Percentiles rank a stretch among this genome's conserved stretches.
Evolutionary conservation across 2,888 invertebrate species (phyloP).

Genomic region (Malthinus seriepunctatus): DNA sequence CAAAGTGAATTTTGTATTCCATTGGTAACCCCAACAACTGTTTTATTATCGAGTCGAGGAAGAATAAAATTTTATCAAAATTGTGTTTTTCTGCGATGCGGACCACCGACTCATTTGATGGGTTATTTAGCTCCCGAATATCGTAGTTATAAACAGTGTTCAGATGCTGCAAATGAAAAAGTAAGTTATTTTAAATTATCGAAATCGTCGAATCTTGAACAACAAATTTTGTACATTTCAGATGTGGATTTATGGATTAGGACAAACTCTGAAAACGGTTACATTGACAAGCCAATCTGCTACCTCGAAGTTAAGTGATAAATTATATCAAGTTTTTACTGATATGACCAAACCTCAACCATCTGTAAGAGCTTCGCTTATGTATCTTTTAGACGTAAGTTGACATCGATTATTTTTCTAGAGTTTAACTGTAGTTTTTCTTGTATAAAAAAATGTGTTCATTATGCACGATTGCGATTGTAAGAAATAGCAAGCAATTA

Average conservation of each 20-base stretch:
- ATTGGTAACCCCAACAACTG: constrained; percentile 59
- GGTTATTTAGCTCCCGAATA: constrained; percentile 62
- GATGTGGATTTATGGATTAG: constrained; percentile 67
- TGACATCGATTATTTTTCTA: not conserved
- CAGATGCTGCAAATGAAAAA: constrained; percentile 64
- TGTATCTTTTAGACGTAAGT: constrained; percentile 66
- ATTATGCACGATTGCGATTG: no score
- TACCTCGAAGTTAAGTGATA: constrained; percentile 57
- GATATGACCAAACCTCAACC: constrained; percentile 62
- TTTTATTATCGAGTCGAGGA: constrained; percentile 60
- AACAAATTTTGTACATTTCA: constrained; percentile 41
- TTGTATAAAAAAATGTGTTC: no score
- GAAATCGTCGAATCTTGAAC: not conserved
- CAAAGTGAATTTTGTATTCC: constrained; percentile 55
- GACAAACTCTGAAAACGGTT: constrained; percentile 60
- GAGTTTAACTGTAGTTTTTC: no score
- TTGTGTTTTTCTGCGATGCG: constrained; percentile 37
- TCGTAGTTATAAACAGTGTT: constrained; percentile 56
- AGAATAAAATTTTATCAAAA: constrained; percentile 54
- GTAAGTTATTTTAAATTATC: constrained; percentile 43
- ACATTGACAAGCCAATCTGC: constrained; percentile 53
- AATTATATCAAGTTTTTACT: constrained; percentile 58
- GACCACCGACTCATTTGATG: constrained; percentile 45
- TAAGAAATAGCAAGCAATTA: no score
- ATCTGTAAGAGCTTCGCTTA: constrained; percentile 59